Evolutionary conservation across 2,888 invertebrate species (phyloP), one percentile per base, ranked within the genome.

Genomic region (Argyresthia goedartella): DNA sequence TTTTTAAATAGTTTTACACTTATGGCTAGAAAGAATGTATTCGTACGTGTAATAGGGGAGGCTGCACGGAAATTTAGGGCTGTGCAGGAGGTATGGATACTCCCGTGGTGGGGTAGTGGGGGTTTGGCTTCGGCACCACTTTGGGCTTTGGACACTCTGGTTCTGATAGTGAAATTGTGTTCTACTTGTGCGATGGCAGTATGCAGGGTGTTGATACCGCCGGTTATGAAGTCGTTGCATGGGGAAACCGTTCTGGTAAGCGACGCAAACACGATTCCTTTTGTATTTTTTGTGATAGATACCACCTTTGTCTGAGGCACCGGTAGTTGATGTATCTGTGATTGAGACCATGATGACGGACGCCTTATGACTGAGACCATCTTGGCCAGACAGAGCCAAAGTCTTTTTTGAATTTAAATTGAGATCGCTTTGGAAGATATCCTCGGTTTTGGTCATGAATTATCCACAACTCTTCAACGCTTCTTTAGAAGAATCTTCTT

Each of bases 51-150:
- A 8, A 57, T 85, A 59, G 73, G 77, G 46, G 57, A 59, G 47
- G 58, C 77, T 50, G 86, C 85, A 41, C 69, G 81, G 51, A 81
- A 74, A 59, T 85, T 82, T 53, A 69, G 86, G 58, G 65, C 70
- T 4, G 58, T 79, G 9, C 81, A 86, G 58, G 86, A 86, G 60
- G 69, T 72, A 60, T 86, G 84, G 81, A 71, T 85, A 42, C 58
- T 82, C 42, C 82, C 85, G 1, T 84, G 81, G 80, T 84, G 84
- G 81, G 78, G 76, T 0, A 73, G 73, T 56, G 80, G 82, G 0
- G 71, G 77, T 7, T 53, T 82, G 52, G 67, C 73, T 0, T 59
- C 76, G 9, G 71, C 72, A 4, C 84, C 84, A 0, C 64, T 82
- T 2, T 82, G 78, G 78, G 71, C 76, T 0, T 57, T 86, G 44